phyloP scores from a whole-genome alignment of 2,797 vertebrate genomes.

The Pseudochromis fuscus region DNA sequence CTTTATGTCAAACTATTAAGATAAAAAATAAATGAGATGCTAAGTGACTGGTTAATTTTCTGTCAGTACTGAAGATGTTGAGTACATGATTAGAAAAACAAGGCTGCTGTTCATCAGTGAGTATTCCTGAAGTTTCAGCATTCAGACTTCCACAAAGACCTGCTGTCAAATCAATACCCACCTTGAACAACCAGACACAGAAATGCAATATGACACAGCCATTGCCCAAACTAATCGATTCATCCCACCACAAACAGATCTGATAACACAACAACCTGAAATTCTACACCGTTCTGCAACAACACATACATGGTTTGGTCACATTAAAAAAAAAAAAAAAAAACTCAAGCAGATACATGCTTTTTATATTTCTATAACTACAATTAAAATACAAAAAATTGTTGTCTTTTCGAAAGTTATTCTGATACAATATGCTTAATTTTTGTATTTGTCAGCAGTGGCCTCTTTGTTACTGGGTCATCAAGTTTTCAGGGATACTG shows the following conservation, averaged over 20 bases:
- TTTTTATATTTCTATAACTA: not conserved
- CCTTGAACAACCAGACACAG: conserved; percentile 6
- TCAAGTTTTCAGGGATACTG: not conserved
- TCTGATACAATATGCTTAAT: not conserved
- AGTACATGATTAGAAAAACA: not conserved
- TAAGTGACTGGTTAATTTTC: not conserved
- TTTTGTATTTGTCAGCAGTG: no score
- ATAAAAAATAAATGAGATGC: not conserved
- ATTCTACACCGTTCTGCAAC: conserved; percentile 1
- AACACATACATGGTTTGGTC: no score
- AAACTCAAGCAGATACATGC: no score
- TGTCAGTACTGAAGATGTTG: not conserved
- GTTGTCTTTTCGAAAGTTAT: not conserved
- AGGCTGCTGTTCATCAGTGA: not conserved
- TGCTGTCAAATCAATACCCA: conserved; percentile 11
- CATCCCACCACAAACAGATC: conserved; percentile 32
- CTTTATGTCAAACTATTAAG: not conserved
- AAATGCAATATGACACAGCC: conserved; percentile 10
- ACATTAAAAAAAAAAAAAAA: no score
- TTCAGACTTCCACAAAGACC: not conserved
- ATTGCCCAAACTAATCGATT: conserved; percentile 27
- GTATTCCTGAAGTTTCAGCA: not conserved
- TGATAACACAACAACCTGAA: conserved; percentile 31
- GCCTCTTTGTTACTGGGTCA: not conserved
- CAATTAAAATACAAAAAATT: not conserved